Conservation (phyloP, 2,888 invertebrate genomes). For the Odontocolon sp. region DNA sequence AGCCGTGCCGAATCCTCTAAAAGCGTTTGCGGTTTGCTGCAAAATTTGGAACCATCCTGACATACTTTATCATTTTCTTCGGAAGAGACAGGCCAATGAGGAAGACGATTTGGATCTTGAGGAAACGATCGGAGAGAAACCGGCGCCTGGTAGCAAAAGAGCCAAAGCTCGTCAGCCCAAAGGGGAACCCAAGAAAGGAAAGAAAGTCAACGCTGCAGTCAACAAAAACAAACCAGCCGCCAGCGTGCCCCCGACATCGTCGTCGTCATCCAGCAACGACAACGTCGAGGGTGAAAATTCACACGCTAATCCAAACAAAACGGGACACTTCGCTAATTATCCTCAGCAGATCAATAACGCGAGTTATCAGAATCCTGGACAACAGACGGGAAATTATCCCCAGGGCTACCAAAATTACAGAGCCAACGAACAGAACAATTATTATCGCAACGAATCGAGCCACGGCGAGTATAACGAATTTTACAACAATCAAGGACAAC, state of each 20-base stretch:
- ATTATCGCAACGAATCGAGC: conserved; percentile 73
- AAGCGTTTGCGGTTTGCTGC: conserved; percentile 99
- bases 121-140: conserved; percentile 85
- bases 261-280: conserved; percentile 69
- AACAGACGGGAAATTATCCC: conserved; percentile 67
- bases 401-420: conserved; percentile 74
- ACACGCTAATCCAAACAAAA: too few species aligned
- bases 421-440: conserved; percentile 73
- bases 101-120: conserved; percentile 92
- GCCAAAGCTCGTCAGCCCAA: conserved; percentile 79
- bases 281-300: conserved; percentile 65
- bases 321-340: conserved; percentile 69
- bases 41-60: conserved; percentile 99
- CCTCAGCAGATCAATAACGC: conserved; percentile 67
- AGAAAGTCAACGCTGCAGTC: conserved; percentile 71
- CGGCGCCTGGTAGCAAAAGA: conserved; percentile 76
- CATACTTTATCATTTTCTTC: conserved; percentile 93
- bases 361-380: conserved; percentile 68
- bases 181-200: conserved; percentile 78
- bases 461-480: conserved; percentile 72
- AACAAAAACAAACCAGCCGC: conserved; percentile 83
- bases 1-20: conserved; percentile 95
- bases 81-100: conserved; percentile 90
- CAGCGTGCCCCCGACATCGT: conserved; percentile 82
- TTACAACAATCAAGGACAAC: conserved; percentile 74